Evolutionary conservation across 30 jellyfish, hydroid and myxozoan genomes (phyloP).

Genomic region (Catostylus mosaicus): DNA sequence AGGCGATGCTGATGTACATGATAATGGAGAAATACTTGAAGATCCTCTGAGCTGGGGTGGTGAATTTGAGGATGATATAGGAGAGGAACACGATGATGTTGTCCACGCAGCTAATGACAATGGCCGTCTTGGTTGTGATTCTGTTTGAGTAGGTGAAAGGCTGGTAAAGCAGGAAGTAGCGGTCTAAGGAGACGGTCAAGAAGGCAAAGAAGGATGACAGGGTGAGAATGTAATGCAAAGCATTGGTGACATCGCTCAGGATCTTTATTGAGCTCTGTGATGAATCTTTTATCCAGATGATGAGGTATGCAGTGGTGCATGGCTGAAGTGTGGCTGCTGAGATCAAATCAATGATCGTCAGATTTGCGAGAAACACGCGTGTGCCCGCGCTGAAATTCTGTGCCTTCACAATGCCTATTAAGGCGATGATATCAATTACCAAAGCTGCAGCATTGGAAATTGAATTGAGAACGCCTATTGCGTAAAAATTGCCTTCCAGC

Average conservation of each 20-base stretch:
- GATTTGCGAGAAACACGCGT: conserved; percentile 57
- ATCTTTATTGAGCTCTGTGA: background rate
- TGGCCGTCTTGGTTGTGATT: conserved; percentile 30
- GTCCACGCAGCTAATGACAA: conserved; percentile 12
- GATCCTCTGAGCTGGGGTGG: conserved; percentile 4
- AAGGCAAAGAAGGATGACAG: conserved; percentile 48
- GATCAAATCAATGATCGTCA: conserved; percentile 54
- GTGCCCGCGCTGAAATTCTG: conserved; percentile 50
- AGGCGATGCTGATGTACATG: conserved; percentile 51
- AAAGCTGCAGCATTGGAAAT: conserved; percentile 38
- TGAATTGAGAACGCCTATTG: conserved; percentile 44
- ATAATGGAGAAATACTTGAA: conserved; percentile 26
- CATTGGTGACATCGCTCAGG: conserved; percentile 36
- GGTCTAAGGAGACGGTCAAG: conserved; percentile 57
- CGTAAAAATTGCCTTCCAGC: conserved; percentile 36
- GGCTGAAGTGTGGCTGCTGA: conserved; percentile 63
- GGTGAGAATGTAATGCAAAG: conserved; percentile 32
- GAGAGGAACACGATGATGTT: conserved; percentile 37
- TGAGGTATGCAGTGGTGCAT: conserved; percentile 41
- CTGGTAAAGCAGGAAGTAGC: conserved; percentile 50
- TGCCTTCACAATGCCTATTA: conserved; percentile 54
- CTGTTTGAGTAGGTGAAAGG: conserved; percentile 40
- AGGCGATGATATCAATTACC: conserved; percentile 31
- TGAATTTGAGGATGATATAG: conserved; percentile 34
- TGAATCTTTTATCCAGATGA: conserved; percentile 40